A percentile compares a stretch with the other conserved stretches of the same genome.
Conservation (phyloP, 2,797 vertebrate species). For the Pantherophis alleghaniensis region DNA sequence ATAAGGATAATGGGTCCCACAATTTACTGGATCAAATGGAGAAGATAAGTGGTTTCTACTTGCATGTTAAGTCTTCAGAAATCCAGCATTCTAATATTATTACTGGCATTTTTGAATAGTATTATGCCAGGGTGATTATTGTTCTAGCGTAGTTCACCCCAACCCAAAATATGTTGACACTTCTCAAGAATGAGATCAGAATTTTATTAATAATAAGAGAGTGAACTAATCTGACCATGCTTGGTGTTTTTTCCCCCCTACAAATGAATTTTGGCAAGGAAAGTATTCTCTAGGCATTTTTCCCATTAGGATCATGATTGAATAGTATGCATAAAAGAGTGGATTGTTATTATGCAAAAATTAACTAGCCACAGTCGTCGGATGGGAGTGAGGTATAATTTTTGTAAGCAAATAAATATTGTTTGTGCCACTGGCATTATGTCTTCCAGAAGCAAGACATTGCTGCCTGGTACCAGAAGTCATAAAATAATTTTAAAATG, state of each 20-base stretch:
- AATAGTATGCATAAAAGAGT: background rate
- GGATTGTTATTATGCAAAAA: background rate
- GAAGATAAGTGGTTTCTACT: background rate
- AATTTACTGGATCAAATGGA: background rate
- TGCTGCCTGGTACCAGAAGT: background rate
- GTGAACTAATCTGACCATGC: background rate
- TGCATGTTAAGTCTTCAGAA: background rate
- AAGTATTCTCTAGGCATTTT: background rate
- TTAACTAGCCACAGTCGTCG: background rate
- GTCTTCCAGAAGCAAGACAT: background rate
- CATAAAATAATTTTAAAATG: conserved; percentile 24
- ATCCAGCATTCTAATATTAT: background rate
- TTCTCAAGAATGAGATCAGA: background rate
- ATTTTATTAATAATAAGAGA: background rate
- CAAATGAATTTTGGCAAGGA: background rate
- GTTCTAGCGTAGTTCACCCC: background rate
- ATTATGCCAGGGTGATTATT: background rate
- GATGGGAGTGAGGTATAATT: background rate
- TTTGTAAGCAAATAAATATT: background rate
- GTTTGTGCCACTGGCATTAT: background rate
- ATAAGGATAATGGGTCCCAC: background rate
- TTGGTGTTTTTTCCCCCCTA: no score
- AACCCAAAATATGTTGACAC: background rate
- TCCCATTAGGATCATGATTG: background rate
- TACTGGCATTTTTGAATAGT: background rate